Base-by-base conservation (phyloP, 2,888 invertebrate species). In the Eupithecia vulgata region DNA sequence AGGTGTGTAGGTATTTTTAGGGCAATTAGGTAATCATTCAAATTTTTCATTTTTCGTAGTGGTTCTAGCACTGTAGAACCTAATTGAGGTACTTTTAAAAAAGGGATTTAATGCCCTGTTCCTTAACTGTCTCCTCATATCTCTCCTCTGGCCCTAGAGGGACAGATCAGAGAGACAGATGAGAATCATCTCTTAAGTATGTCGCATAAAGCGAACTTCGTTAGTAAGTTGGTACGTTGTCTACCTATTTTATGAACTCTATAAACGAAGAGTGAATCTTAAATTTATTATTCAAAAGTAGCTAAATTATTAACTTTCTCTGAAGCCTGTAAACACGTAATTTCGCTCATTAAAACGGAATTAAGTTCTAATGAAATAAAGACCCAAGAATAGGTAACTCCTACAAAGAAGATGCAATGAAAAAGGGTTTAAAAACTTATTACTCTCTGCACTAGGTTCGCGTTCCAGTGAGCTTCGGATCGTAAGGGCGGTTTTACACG, bases 351-450 rank as follows among this genome's bases (percentile, higher is more conserved):
- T 64, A 35, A 64, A 64, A n/a, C 17, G 15, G 65, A 21, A 65
- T 65, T 65, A 65, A 37, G 37, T 34, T 61, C 76, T 78, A 37
- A 65, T 65, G 21, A 37, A 15, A 40, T 37, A 65, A 21, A 65
- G 21, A 65, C 37, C 40, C 40, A 21, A 65, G 37, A 65, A 40
- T 37, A 52, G 21, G 57, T 57, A 57, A 5, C 37, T 35, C 7
- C 65, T 37, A 40, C 40, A 25, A 74, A 78, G 77, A 76, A 78
- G 77, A 76, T 78, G 78, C 72, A 78, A 80, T 79, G 76, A 80
- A 82, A 81, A 81, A 83, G 81, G 72, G 80, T 80, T 85, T 82
- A 82, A 78, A 84, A 83, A 80, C 78, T 81, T 83, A 85, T 85
- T 85, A 85, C 78, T 81, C 79, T 78, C 74, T 74, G 74, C 76